Evolutionary conservation across 2,888 invertebrate species (phyloP).

Genomic region (Synanthedon formicaeformis): DNA sequence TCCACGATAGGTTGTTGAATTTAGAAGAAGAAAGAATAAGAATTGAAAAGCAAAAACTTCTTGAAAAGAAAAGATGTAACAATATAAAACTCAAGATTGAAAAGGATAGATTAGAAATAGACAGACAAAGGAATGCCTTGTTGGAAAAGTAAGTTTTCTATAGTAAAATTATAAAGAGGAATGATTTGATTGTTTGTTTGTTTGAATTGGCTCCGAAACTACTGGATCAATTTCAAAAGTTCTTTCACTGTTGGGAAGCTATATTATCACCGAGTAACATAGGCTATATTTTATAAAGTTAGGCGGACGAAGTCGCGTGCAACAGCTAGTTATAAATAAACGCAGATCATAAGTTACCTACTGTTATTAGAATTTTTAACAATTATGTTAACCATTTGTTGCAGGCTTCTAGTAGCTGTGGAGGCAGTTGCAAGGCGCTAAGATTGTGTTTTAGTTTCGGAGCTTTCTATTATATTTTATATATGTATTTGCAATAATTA

Average conservation of each 20-base stretch:
- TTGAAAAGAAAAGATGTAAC: slow-evolving; percentile 44
- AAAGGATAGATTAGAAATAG: slow-evolving; percentile 39
- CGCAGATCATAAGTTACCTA: not conserved
- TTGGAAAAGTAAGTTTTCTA: slow-evolving; percentile 32
- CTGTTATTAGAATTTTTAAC: not conserved
- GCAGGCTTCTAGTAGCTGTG: slow-evolving; percentile 35
- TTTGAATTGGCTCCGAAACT: no score
- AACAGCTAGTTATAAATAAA: no score
- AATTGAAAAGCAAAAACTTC: slow-evolving; percentile 41
- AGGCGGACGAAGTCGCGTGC: no score
- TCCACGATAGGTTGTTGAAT: slow-evolving; percentile 37
- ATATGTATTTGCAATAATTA: no score
- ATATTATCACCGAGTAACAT: no score
- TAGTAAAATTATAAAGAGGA: no score
- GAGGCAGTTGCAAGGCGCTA: slow-evolving; percentile 28
- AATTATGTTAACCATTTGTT: slow-evolving; percentile 5
- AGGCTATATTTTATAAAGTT: no score
- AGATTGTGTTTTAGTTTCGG: not conserved
- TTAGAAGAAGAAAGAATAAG: slow-evolving; percentile 43
- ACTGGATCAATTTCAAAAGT: no score
- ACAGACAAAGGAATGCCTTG: slow-evolving; percentile 36
- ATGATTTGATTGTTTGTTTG: no score
- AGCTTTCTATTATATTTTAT: no score
- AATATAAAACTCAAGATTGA: slow-evolving; percentile 43
- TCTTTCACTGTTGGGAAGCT: no score